These are phyloP conservation scores for Oreochromis spilurus DNA, from an alignment of 2,113 vertebrate species.

Conservation along the genomic window DNA sequence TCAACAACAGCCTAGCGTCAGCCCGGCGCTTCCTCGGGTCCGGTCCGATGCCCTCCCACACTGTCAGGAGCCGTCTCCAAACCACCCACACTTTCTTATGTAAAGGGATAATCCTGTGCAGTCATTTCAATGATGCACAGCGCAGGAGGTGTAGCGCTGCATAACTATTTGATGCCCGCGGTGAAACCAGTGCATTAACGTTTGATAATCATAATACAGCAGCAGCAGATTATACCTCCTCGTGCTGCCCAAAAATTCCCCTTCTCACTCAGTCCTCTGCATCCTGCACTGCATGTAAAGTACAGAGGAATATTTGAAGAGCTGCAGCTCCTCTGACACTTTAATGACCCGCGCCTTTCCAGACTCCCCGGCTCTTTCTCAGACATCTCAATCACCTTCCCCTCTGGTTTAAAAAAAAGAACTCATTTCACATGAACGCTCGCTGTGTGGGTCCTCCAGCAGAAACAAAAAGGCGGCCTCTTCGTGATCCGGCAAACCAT, in stretches of 20 bases:
- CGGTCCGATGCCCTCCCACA: conserved; percentile 23
- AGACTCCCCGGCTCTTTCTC: conserved; percentile 52
- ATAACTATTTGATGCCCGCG: background rate
- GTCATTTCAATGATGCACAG: conserved; percentile 23
- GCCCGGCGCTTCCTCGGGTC: background rate
- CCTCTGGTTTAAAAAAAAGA: conserved; percentile 3
- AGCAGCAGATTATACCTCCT: background rate
- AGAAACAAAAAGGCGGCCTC: conserved; percentile 57
- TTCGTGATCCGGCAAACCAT: conserved; percentile 53
- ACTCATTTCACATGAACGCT: conserved; percentile 47
- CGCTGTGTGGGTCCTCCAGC: conserved; percentile 36
- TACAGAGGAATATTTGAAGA: conserved; percentile 11
- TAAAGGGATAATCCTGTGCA: conserved; percentile 44
- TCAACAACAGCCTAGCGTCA: conserved; percentile 2
- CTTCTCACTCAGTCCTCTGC: background rate
- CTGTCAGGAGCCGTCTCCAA: conserved; percentile 26
- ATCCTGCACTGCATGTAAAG: background rate
- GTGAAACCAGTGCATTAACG: background rate
- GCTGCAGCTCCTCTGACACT: conserved; percentile 24
- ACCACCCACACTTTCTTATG: conserved; percentile 25
- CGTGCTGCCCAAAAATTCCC: background rate
- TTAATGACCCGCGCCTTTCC: conserved; percentile 36
- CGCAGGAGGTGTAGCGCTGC: background rate
- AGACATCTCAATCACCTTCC: conserved; percentile 63
- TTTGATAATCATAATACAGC: background rate